These are phyloP conservation scores for Pseudopipra pipra DNA, from an alignment of 2,113 vertebrate species.

Conservation along the genomic window DNA sequence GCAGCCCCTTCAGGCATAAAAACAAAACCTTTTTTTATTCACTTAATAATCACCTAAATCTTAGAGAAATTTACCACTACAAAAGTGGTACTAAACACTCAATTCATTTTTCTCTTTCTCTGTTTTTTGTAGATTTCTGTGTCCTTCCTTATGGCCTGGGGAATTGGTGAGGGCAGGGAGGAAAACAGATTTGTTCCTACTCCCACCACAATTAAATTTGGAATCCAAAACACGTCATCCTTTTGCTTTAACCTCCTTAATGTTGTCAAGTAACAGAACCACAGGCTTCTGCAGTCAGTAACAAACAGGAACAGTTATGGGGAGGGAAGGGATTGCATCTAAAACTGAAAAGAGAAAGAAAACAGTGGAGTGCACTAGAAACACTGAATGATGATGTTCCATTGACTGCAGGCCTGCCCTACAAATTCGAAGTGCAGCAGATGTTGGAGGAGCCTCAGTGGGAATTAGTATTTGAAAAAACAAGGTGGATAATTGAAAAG, in stretches of 20 bases:
- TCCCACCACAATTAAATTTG: neutral
- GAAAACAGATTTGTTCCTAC: neutral
- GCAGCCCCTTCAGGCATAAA: neutral
- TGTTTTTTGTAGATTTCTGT: neutral
- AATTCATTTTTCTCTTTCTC: neutral
- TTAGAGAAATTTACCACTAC: neutral
- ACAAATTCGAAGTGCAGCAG: constrained; percentile 88
- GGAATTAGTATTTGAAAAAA: constrained; percentile 88
- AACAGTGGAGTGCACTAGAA: neutral
- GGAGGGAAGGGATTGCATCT: neutral
- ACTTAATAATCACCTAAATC: neutral
- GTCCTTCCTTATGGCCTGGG: neutral
- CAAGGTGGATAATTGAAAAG: constrained; percentile 93
- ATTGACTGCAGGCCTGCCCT: constrained; percentile 85
- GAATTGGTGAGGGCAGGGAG: neutral
- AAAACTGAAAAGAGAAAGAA: neutral
- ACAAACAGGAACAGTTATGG: neutral
- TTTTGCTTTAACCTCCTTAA: neutral
- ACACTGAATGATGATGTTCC: neutral
- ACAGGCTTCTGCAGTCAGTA: neutral
- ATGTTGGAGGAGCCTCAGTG: constrained; percentile 87
- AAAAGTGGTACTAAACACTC: neutral
- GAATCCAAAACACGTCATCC: neutral
- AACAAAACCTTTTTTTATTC: neutral
- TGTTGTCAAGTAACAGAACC: neutral